These are phyloP conservation scores for Strigamia maritima DNA, from an alignment of 2,888 invertebrate species.

Conservation along the genomic window DNA sequence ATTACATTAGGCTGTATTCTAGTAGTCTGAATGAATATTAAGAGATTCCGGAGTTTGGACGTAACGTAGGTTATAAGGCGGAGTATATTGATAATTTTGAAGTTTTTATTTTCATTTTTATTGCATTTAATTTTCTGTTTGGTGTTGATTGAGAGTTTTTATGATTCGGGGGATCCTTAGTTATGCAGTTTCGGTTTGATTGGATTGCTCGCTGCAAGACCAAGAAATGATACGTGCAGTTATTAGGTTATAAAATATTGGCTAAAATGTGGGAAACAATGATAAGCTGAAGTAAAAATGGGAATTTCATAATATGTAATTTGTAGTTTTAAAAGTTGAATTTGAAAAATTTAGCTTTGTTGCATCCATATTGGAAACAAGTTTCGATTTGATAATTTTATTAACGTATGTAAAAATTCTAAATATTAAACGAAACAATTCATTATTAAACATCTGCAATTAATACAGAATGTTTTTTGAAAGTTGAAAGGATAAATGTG, in stretches of 20 bases:
- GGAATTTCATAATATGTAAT: no score
- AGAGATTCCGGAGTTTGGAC: background rate
- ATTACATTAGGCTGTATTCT: constrained; percentile 29
- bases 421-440: no score
- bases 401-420: no score
- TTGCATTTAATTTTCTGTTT: background rate
- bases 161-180: background rate
- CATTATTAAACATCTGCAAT: no score
- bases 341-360: no score
- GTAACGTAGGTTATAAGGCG: background rate
- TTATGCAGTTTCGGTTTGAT: background rate
- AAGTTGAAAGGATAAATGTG: no score
- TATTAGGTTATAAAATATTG: background rate
- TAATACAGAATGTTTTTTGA: no score
- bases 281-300: no score
- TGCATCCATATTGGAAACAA: no score
- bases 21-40: background rate
- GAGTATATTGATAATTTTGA: background rate
- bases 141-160: background rate
- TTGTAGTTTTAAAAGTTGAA: no score
- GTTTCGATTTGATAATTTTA: no score
- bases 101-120: background rate
- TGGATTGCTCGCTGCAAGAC: background rate
- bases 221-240: background rate
- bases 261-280: background rate